phyloP scores from a whole-genome alignment of 2,113 vertebrate species.

The Pterocles gutturalis region DNA sequence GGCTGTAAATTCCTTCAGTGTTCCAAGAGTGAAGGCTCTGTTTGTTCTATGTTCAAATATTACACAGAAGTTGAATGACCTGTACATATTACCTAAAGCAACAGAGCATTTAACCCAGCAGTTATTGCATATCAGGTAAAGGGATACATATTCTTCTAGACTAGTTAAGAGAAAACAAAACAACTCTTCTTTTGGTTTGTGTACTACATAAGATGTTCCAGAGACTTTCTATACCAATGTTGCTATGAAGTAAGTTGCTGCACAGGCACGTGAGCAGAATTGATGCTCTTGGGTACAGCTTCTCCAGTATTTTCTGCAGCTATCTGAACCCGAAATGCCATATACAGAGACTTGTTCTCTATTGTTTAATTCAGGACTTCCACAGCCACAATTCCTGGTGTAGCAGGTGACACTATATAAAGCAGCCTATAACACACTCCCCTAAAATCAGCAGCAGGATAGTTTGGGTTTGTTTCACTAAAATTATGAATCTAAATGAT shows the following conservation, averaged over 20 bases:
- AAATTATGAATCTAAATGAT: not conserved
- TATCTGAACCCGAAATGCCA: not conserved
- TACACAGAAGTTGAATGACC: not conserved
- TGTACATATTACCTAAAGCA: not conserved
- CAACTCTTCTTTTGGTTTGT: not conserved
- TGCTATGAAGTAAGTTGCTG: not conserved
- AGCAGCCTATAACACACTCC: not conserved
- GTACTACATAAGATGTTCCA: not conserved
- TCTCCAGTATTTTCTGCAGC: not conserved
- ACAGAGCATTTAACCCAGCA: not conserved
- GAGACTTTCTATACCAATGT: not conserved
- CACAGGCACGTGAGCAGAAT: not conserved
- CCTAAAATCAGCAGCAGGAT: not conserved
- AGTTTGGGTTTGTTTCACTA: not conserved
- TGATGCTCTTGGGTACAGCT: not conserved
- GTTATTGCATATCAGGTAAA: not conserved
- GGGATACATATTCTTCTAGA: not conserved
- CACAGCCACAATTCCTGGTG: not conserved
- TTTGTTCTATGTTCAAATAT: not conserved
- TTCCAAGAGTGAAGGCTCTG: not conserved
- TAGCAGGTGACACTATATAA: not conserved
- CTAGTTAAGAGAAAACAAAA: not conserved
- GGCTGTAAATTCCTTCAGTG: not conserved
- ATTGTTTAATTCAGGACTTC: conserved; percentile 17
- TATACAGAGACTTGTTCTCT: not conserved